Evolutionary conservation across 2,797 vertebrate species (phyloP), one percentile per base, ranked within the genome.

Genomic region (Sebastes trivittatus): DNA sequence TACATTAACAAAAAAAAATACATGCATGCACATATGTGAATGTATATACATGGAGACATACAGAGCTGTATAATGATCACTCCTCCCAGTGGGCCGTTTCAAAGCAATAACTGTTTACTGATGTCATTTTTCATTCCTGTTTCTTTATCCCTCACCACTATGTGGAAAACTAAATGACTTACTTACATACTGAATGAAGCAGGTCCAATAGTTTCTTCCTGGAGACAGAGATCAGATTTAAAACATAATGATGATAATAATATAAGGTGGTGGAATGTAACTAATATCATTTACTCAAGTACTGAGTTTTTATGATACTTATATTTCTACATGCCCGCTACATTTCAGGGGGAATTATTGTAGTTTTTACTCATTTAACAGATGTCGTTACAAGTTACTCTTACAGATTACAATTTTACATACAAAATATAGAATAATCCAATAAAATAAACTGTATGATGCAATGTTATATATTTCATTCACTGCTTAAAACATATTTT

Each of bases 81-180:
- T 68, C 62, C 64, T 82, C 65, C 63, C 72, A 76, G 83, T 80
- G 80, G 87, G 80, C 18, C 55, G 71, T 78, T 89, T 85, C 71
- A 87, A 87, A 91, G 81, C 49, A 72, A 75, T 71, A 80, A 82
- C 73, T 80, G 61, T 88, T 89, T 79, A 83, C 75, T 76, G 74
- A 59, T 55, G 42, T 56, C 65, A 63, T 66, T 25, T 73, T 55
- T 82, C 56, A 55, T 82, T 64, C 66, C 61, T 81, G 72, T 78
- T 27, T 32, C 29, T 58, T 29, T 30, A 32, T 30, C 52, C 52
- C 16, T 49, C 29, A 58, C 4, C 23, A 20, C 34, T 32, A 2
- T 38, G 42, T 22, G 23, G 13, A 68, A 78, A 77, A 75, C 20
- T n/a, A 20, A 20, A 20, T 20, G 0, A 49, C 46, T 20, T 49